phyloP scores from a whole-genome alignment of 2,797 vertebrate genomes.

The Hydrolagus colliei region DNA sequence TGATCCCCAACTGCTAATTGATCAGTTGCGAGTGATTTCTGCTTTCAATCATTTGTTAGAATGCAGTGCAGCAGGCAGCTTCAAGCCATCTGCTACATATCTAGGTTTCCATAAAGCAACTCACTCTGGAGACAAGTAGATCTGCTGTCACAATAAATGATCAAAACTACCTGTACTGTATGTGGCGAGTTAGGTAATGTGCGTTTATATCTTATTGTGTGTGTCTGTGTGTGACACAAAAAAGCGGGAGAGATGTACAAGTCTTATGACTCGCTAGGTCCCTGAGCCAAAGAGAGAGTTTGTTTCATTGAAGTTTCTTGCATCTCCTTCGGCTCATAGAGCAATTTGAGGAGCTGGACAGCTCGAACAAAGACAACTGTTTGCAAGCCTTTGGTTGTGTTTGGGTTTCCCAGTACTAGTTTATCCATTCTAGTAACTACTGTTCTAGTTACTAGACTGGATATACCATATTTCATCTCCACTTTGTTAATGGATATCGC shows the following conservation, averaged over 20 bases:
- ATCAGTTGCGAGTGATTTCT: conserved; percentile 2
- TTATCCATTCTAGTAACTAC: no score
- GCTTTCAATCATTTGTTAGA: background rate
- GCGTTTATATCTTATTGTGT: no score
- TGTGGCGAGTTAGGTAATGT: background rate
- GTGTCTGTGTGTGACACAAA: background rate
- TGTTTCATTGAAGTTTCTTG: background rate
- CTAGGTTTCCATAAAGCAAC: conserved; percentile 28
- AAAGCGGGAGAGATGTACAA: background rate
- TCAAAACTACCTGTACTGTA: background rate
- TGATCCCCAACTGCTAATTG: conserved; percentile 12
- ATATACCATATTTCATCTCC: background rate
- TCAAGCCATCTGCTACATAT: conserved; percentile 29
- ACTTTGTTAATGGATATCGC: background rate
- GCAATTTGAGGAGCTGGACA: no score
- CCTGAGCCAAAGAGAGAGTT: no score
- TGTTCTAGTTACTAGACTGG: background rate
- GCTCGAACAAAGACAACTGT: background rate
- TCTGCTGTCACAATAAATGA: background rate
- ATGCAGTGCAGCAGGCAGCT: background rate
- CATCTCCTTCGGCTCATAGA: background rate
- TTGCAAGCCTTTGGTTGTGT: background rate
- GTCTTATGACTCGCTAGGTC: background rate
- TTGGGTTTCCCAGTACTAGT: background rate
- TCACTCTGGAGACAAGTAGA: conserved; percentile 4